Evolutionary conservation across 2,113 vertebrate species (phyloP), one percentile per base, ranked within the genome.

Genomic region (Gasterosteus nipponicus): DNA sequence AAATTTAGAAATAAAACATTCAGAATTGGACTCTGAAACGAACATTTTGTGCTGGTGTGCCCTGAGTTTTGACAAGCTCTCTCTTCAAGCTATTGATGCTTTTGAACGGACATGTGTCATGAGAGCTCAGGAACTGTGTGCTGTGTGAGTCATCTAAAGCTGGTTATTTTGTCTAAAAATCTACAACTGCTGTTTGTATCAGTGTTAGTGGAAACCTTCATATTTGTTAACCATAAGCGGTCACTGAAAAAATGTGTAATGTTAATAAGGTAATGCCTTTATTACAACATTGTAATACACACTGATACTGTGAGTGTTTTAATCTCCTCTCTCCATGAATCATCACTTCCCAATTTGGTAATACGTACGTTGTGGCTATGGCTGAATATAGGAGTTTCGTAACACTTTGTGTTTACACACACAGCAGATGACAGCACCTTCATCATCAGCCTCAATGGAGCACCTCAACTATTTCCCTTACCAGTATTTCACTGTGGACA

Each of bases 251-350:
- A 66, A 58, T 5, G 29, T 26, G 68, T 15, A 62, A 6, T 26
- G n/a, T 62, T 1, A 26, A 26, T 26, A 26, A 26, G 22, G 22
- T 26, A 26, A 26, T 26, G 22, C 22, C 22, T 26, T 26, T 31
- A 31, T 75, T 79, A 29, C 82, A 81, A 31, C 41, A 76, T 10
- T 41, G 10, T 41, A n/a, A 46, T 41, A 62, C 54, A 65, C 14
- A 35, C 16, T 83, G 83, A 68, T 62, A 26, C 2, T 42, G 60
- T 63, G 81, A 89, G n/a, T 59, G 10, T 18, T 62, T 71, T 12
- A 78, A 75, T 76, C 74, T 84, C 69, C 69, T 81, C 76, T 51
- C 26, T 65, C 22, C 4, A 12, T 62, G 54, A 56, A 39, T 73
- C 61, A 62, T 63, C n/a, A 59, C 2, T 76, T 79, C 31, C 53